phyloP scores from a whole-genome alignment of 2,888 invertebrate genomes.

The Euzetes globulus region DNA sequence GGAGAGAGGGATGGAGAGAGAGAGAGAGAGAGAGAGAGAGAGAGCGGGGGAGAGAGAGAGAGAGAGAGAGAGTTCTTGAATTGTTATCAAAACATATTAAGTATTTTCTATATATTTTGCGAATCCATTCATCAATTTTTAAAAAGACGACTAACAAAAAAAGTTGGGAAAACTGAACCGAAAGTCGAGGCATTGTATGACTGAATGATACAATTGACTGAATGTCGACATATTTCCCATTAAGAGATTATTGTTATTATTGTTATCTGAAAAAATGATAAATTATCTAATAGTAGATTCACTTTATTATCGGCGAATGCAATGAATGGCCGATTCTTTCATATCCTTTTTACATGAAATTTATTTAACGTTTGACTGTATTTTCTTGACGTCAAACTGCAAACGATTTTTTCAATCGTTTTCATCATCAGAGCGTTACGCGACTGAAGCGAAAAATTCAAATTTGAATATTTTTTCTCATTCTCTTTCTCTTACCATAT shows the following conservation, averaged over 20 bases:
- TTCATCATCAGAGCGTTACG: conserved; percentile 17
- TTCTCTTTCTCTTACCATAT: background rate
- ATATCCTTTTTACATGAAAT: conserved; percentile 5
- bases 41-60: background rate
- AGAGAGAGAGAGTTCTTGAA: background rate
- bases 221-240: conserved; percentile 29
- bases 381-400: conserved; percentile 7
- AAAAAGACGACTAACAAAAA: background rate
- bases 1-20: too few relatives aligned
- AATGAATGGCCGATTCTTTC: conserved; percentile 10
- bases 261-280: conserved; percentile 21
- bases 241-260: conserved; percentile 27
- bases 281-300: conserved; percentile 23
- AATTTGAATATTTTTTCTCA: background rate
- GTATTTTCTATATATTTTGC: background rate
- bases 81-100: background rate
- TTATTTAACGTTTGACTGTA: background rate
- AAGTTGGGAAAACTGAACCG: background rate
- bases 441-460: conserved; percentile 8
- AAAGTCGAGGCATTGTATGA: background rate
- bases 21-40: background rate
- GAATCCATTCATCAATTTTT: background rate
- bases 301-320: conserved; percentile 7
- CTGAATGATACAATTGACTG: conserved; percentile 22
- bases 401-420: background rate